These are phyloP conservation scores for Augochlorella aurata DNA, from an alignment of 2,888 invertebrate genomes.

Conservation along the genomic window DNA sequence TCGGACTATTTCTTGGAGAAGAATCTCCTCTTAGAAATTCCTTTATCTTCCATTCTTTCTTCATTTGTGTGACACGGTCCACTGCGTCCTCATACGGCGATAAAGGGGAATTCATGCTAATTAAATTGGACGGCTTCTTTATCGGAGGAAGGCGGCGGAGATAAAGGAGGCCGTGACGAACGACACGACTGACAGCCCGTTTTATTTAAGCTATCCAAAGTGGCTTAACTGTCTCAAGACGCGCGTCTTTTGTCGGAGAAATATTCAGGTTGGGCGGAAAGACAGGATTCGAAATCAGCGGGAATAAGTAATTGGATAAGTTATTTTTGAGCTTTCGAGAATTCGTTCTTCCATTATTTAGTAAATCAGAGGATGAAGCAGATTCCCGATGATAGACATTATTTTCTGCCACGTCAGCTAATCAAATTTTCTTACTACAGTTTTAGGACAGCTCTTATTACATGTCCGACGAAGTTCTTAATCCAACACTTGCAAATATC, in stretches of 20 bases:
- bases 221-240: not conserved
- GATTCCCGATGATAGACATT: no score
- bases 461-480: no score
- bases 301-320: not conserved
- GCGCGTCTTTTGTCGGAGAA: not conserved
- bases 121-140: conserved; percentile 59
- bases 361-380: not conserved
- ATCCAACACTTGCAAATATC: no score
- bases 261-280: not conserved
- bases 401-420: no score
- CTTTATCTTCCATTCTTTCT: conserved; percentile 47
- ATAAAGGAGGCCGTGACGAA: conserved; percentile 36
- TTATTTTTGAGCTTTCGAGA: not conserved
- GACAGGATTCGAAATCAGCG: not conserved
- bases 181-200: conserved; percentile 13
- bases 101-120: conserved; percentile 59
- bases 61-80: conserved; percentile 47
- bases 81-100: conserved; percentile 46
- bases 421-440: no score
- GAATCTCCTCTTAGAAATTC: conserved; percentile 39
- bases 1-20: conserved; percentile 29
- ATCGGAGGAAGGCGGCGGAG: conserved; percentile 18
- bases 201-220: conserved; percentile 37
- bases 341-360: not conserved
- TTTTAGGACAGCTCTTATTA: no score